Base-by-base conservation (phyloP, 2,888 invertebrate species). In the Smittia sp. region DNA sequence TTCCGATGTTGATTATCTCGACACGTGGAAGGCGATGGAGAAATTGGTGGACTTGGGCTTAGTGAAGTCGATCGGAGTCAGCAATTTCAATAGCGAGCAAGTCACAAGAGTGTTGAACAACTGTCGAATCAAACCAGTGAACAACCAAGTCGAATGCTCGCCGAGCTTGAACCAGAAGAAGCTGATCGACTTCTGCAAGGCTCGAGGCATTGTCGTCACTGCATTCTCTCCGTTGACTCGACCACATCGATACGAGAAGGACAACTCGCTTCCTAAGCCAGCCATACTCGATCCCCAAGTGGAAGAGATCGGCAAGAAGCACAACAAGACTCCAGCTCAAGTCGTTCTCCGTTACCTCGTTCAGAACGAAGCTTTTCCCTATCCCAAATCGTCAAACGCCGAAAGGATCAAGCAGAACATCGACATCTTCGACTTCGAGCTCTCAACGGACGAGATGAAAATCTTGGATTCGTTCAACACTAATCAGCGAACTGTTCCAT, bases 61-160 rank as follows among this genome's bases (percentile, higher is more conserved):
- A 3, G 86, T 87, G 0, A 89, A 86, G 78, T 90, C 90, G 77
- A 91, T 96, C 78, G 96, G 96, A 0, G 79, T 96, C 1, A 93
- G 93, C 54, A 96, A 96, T 82, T 96, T 95, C 80, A 96, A 93
- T 80, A 88, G 85, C 76, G 83, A 85, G 67, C 96, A 96, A 81
- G 81, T 93, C 2, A 86, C 89, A 65, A 84, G 90, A 67, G 78
- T 96, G 9, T 78, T 94, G 39, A 84, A 85, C 1, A 85, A 81
- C 7, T 87, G 89, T 13, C 85, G 82, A 74, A 85, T 91, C 74
- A 87, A 87, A 77, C 92, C 92, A 0, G 89, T 85, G 0, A 85
- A 84, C 1, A 86, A 87, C 75, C 90, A 91, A 75, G 81, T 82
- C 4, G 82, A 82, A 75, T 82, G 81, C 65, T 79, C 91, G 77